phyloP scores from a whole-genome alignment of 2,113 vertebrate genomes.

The Siniperca knerii region DNA sequence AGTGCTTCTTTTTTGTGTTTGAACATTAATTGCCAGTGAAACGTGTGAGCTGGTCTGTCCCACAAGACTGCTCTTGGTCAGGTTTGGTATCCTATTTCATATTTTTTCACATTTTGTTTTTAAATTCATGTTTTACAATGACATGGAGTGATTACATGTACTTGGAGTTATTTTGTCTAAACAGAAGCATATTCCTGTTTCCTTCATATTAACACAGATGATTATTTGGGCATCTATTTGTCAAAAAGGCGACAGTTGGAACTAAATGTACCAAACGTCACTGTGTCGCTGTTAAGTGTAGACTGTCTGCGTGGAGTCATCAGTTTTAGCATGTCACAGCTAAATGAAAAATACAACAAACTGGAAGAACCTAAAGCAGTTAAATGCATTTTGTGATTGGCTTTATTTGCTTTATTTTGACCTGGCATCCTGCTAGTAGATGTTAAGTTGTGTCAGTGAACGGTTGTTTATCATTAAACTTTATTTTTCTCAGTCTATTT shows the following conservation, averaged over 20 bases:
- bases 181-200: neutral
- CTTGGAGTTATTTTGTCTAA: neutral
- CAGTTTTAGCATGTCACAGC: no score
- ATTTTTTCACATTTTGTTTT: neutral
- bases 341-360: no score
- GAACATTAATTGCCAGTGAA: constrained; percentile 60
- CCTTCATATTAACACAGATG: neutral
- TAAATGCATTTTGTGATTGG: neutral
- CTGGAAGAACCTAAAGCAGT: no score
- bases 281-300: no score
- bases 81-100: constrained; percentile 25
- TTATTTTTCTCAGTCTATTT: neutral
- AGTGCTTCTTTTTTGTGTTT: constrained; percentile 46
- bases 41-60: constrained; percentile 7
- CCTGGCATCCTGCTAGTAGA: neutral
- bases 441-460: neutral
- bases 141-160: neutral
- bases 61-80: neutral
- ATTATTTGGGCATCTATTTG: neutral
- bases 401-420: neutral
- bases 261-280: neutral
- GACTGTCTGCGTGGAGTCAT: no score
- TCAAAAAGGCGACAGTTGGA: neutral
- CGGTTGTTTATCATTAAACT: neutral
- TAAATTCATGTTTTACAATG: neutral